These are phyloP conservation scores for Indri indri DNA, from an alignment of 2,113 vertebrate genomes.

Conservation along the genomic window DNA sequence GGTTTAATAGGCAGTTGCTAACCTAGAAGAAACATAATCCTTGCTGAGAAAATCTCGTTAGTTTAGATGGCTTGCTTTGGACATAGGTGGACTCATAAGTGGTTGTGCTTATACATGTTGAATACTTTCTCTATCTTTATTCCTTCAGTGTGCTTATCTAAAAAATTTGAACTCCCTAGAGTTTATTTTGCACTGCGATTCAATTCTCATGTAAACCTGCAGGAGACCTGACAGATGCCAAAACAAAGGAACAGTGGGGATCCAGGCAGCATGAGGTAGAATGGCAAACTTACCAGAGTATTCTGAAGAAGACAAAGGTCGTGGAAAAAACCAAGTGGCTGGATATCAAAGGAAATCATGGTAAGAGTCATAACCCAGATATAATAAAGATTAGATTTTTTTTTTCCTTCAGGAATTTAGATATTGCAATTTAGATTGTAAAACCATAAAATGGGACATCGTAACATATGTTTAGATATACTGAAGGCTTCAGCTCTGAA, in stretches of 20 bases:
- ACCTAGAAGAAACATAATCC: not conserved
- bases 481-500: slow-evolving; percentile 13
- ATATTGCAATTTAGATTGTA: slow-evolving; percentile 15
- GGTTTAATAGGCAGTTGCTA: slow-evolving; percentile 27
- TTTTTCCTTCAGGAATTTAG: not conserved
- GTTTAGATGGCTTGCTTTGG: slow-evolving; percentile 31
- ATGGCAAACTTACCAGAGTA: slow-evolving; percentile 94
- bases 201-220: slow-evolving; percentile 48
- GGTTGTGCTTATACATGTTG: not conserved
- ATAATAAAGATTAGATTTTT: not conserved
- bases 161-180: not conserved
- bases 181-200: slow-evolving; percentile 49
- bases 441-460: slow-evolving; percentile 30
- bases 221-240: slow-evolving; percentile 98
- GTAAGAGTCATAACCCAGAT: slow-evolving; percentile 80
- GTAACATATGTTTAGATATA: slow-evolving; percentile 16
- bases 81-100: not conserved
- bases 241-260: slow-evolving; percentile 93
- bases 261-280: slow-evolving; percentile 94
- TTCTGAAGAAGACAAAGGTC: slow-evolving; percentile 93
- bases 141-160: not conserved
- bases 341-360: slow-evolving; percentile 97
- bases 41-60: slow-evolving; percentile 44
- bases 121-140: slow-evolving; percentile 39
- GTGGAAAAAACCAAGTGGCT: slow-evolving; percentile 97